Percentiles rank a stretch among this genome's conserved stretches.
phyloP scores from a whole-genome alignment of 2,888 invertebrate species.

The Nymphalis c-album region DNA sequence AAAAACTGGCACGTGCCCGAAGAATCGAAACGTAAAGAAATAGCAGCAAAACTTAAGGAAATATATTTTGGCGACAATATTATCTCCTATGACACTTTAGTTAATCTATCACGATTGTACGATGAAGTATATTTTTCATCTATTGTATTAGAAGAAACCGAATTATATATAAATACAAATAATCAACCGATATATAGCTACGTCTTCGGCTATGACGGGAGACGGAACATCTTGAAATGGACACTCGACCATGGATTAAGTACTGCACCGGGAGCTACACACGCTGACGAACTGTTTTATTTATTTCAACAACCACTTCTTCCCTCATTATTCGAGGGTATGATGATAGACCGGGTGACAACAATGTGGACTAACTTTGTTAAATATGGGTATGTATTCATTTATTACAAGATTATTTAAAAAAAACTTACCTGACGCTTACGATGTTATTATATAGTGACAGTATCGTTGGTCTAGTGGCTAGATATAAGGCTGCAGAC shows the following conservation, averaged over 20 bases:
- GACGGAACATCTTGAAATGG: slow-evolving; percentile 53
- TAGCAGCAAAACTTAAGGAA: slow-evolving; percentile 52
- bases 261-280: slow-evolving; percentile 54
- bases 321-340: slow-evolving; percentile 51
- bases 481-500: too few species aligned
- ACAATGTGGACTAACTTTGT: slow-evolving; percentile 48
- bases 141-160: slow-evolving; percentile 56
- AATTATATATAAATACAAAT: slow-evolving; percentile 50
- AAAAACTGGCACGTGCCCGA: slow-evolving; percentile 56
- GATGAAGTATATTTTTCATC: slow-evolving; percentile 54
- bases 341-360: slow-evolving; percentile 58
- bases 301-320: slow-evolving; percentile 55
- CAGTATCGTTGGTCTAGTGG: too few species aligned
- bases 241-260: slow-evolving; percentile 42
- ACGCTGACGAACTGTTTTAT: slow-evolving; percentile 67
- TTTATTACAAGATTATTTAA: neutral
- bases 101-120: slow-evolving; percentile 56
- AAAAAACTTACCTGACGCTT: too few species aligned
- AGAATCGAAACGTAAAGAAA: slow-evolving; percentile 43
- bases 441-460: too few species aligned
- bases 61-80: slow-evolving; percentile 63
- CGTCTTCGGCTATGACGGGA: slow-evolving; percentile 56
- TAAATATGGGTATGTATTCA: slow-evolving; percentile 53
- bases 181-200: slow-evolving; percentile 59
- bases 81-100: slow-evolving; percentile 50